Evolutionary conservation across 2,797 vertebrate genomes (phyloP).

Genomic region (Pagetopsis macropterus): DNA sequence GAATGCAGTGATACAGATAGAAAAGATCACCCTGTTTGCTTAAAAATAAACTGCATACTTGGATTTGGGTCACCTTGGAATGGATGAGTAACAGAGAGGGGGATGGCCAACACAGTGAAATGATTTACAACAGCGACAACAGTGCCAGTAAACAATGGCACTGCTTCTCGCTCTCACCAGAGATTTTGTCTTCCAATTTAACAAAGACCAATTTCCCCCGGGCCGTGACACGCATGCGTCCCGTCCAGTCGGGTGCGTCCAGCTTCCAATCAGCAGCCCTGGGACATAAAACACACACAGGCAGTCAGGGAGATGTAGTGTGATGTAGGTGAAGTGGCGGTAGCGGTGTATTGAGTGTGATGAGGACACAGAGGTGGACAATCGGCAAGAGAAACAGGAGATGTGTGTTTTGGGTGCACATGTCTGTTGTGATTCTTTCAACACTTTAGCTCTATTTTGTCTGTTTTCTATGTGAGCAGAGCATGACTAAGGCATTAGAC

Average conservation of each 20-base stretch:
- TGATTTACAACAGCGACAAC: conserved; percentile 60
- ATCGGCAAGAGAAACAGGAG: neutral
- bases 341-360: conserved; percentile 21
- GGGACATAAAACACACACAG: conserved; percentile 39
- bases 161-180: conserved; percentile 82
- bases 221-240: conserved; percentile 93
- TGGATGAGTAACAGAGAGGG: conserved; percentile 66
- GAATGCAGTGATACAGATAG: conserved; percentile 13
- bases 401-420: conserved; percentile 8
- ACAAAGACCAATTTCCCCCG: conserved; percentile 92
- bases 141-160: conserved; percentile 55
- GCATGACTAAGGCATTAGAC: conserved; percentile 57
- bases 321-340: conserved; percentile 24
- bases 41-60: conserved; percentile 41
- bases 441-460: conserved; percentile 3
- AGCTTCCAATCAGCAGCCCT: conserved; percentile 98
- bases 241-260: conserved; percentile 95
- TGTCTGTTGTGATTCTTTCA: conserved; percentile 26
- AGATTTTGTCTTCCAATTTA: conserved; percentile 95
- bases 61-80: conserved; percentile 70
- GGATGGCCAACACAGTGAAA: conserved; percentile 54
- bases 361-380: neutral
- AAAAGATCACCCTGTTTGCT: conserved; percentile 29
- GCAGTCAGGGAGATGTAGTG: conserved; percentile 5
- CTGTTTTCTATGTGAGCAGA: conserved; percentile 38